Conservation (phyloP, 1,140 invertebrate genomes). For the Drosophila auraria region DNA sequence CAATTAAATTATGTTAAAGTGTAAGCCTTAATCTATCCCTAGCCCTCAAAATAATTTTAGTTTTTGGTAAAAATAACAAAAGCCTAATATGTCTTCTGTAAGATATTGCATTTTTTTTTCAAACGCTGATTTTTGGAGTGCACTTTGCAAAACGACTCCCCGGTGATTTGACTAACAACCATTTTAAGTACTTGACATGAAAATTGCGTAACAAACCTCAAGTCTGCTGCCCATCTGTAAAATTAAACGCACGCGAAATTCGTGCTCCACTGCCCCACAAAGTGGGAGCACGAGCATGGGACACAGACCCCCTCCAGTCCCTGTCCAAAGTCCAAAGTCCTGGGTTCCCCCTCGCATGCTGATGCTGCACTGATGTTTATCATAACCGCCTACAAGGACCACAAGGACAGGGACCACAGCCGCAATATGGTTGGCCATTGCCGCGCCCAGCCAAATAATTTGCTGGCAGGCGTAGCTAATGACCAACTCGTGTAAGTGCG, state of each 20-base stretch:
- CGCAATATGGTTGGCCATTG: slow-evolving; percentile 67
- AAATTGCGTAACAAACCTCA: slow-evolving; percentile 61
- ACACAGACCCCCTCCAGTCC: neutral
- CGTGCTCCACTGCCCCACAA: slow-evolving; percentile 44
- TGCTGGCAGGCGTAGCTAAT: slow-evolving; percentile 78
- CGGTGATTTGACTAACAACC: slow-evolving; percentile 56
- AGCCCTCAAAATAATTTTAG: neutral
- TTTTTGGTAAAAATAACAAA: neutral
- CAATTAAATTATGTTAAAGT: neutral
- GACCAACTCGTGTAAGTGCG: slow-evolving; percentile 79
- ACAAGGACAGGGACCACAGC: slow-evolving; percentile 50
- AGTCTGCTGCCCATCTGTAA: slow-evolving; percentile 50
- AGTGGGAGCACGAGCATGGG: neutral
- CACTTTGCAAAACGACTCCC: slow-evolving; percentile 38
- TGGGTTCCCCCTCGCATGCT: slow-evolving; percentile 1
- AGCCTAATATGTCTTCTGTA: too few relatives aligned
- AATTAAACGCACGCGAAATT: slow-evolving; percentile 71
- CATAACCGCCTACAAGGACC: slow-evolving; percentile 70
- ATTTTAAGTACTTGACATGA: slow-evolving; percentile 77
- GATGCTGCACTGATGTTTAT: slow-evolving; percentile 72
- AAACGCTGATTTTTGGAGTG: neutral
- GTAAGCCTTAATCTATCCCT: too few relatives aligned
- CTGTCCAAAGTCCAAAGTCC: slow-evolving; percentile 10
- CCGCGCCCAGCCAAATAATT: slow-evolving; percentile 73
- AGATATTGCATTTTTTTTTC: neutral